Evolutionary conservation across 37 sponge, comb jelly and placozoan species (phyloP).

Genomic region (Mnemiopsis leidyi): DNA sequence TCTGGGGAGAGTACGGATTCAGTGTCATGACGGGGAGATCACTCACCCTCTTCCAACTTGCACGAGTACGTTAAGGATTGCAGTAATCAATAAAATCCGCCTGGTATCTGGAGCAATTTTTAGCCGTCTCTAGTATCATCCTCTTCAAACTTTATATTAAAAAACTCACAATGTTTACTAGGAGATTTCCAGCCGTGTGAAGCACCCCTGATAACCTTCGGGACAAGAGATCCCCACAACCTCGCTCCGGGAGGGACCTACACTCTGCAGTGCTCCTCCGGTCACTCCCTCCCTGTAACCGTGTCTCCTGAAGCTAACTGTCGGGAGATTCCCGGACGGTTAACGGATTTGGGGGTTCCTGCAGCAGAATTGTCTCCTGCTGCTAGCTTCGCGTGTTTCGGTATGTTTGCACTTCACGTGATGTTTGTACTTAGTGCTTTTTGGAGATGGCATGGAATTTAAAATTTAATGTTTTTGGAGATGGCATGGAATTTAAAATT

Average conservation of each 20-base stretch:
- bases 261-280: neutral
- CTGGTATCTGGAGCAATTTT: too few relatives aligned
- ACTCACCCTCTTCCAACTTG: conserved; percentile 22
- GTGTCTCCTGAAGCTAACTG: neutral
- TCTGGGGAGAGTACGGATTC: conserved; percentile 3
- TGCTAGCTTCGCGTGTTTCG: neutral
- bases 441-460: too few relatives aligned
- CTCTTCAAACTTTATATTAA: too few relatives aligned
- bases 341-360: conserved; percentile 14
- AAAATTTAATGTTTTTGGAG: too few relatives aligned
- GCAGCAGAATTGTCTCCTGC: conserved; percentile 6
- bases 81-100: too few relatives aligned
- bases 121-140: too few relatives aligned
- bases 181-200: conserved; percentile 51
- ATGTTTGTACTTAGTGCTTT: too few relatives aligned
- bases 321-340: neutral
- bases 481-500: too few relatives aligned
- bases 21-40: conserved; percentile 43
- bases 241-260: conserved; percentile 12
- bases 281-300: conserved; percentile 28
- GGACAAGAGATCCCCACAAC: neutral
- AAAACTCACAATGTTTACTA: too few relatives aligned
- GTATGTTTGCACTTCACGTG: too few relatives aligned
- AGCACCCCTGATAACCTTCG: neutral
- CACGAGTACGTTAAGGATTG: neutral